These are phyloP conservation scores for Sphenopsis melanotis DNA, from an alignment of 2,797 vertebrate genomes.

Conservation along the genomic window DNA sequence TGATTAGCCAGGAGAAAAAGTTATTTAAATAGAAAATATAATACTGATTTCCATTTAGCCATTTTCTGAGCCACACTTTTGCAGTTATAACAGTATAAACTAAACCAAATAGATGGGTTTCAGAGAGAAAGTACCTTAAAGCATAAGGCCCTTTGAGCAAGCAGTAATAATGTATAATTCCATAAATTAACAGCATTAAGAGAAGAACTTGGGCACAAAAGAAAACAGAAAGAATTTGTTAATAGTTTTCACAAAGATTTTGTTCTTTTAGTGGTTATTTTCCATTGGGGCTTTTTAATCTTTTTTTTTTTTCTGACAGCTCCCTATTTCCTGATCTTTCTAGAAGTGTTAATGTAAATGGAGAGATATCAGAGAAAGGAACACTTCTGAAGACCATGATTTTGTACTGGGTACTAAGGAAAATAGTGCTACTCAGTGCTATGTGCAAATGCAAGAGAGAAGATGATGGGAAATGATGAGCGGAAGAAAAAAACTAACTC, in stretches of 20 bases:
- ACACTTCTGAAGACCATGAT: neutral
- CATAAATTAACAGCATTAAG: neutral
- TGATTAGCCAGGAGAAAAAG: neutral
- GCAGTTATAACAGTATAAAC: neutral
- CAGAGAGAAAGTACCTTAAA: neutral
- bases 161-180: neutral
- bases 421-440: neutral
- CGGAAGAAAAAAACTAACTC: neutral
- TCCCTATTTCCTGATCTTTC: neutral
- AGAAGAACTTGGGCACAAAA: neutral
- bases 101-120: neutral
- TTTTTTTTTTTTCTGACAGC: neutral
- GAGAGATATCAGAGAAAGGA: neutral
- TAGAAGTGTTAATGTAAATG: neutral
- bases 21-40: neutral
- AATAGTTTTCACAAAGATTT: neutral
- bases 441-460: neutral
- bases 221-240: neutral
- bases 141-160: neutral
- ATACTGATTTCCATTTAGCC: neutral
- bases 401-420: neutral
- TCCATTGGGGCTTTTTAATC: rapidly evolving
- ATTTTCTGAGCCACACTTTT: neutral
- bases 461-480: neutral
- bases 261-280: neutral